A percentile compares a stretch with the other conserved stretches of the same genome.
Evolutionary conservation across 2,797 vertebrate species (phyloP).

Genomic region (Propithecus deckenii): DNA sequence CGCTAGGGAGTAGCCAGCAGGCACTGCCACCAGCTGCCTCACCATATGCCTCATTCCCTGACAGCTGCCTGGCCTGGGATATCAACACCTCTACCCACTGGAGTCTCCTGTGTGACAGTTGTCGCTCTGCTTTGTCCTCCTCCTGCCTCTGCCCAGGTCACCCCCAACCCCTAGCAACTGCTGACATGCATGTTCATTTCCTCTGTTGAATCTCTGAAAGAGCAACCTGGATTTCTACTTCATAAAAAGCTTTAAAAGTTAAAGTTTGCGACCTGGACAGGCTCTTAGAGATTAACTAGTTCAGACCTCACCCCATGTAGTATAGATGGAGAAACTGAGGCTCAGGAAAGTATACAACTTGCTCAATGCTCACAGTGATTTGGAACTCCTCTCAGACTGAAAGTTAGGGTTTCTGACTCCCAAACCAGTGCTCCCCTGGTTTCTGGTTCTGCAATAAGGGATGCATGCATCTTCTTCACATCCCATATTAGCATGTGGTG

Average conservation of each 20-base stretch:
- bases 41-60: constrained; percentile 58
- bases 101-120: background rate
- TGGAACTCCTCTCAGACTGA: background rate
- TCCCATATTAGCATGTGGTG: background rate
- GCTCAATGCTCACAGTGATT: accelerated
- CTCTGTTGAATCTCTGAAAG: background rate
- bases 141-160: background rate
- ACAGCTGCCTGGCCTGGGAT: background rate
- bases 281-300: background rate
- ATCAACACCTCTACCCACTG: background rate
- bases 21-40: background rate
- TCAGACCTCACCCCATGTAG: background rate
- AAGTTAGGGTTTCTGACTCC: background rate
- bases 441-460: background rate
- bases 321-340: background rate
- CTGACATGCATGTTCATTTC: background rate
- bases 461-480: background rate
- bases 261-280: background rate
- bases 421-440: background rate
- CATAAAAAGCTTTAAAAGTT: background rate
- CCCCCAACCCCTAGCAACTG: background rate
- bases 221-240: background rate
- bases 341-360: background rate
- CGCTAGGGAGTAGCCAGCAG: constrained; percentile 39
- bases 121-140: too few species aligned